Evolutionary conservation across 2,113 vertebrate genomes (phyloP).

Genomic region (Capreolus pygargus): DNA sequence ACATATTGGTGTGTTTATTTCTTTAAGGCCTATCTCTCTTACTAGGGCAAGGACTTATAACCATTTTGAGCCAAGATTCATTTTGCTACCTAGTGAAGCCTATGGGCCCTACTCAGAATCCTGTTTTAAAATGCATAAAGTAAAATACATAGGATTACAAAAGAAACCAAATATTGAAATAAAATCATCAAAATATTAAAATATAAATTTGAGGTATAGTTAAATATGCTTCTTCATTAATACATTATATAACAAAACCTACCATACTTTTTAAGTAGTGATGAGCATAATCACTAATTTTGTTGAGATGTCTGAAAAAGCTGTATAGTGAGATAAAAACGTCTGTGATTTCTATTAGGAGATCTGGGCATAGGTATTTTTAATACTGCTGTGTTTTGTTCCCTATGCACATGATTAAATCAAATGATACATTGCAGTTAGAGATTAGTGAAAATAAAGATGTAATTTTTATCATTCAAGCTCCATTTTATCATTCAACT

Average conservation of each 20-base stretch:
- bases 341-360: background rate
- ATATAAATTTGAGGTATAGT: background rate
- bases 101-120: background rate
- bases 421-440: background rate
- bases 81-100: background rate
- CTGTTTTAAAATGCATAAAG: background rate
- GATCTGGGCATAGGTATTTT: background rate
- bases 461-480: background rate
- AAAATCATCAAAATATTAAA: conserved; percentile 16
- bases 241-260: background rate
- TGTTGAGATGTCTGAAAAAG: background rate
- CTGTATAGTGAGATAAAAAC: background rate
- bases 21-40: background rate
- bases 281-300: background rate
- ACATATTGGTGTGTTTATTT: background rate
- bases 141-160: background rate
- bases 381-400: background rate
- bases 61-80: background rate
- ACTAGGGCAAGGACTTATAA: background rate
- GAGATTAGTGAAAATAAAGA: conserved; percentile 27
- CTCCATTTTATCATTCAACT: background rate
- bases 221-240: background rate
- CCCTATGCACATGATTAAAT: background rate
- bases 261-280: background rate
- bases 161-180: background rate